A percentile compares a stretch with the other conserved stretches of the same genome.
These are phyloP conservation scores for Gibbula magus DNA, from an alignment of 2,888 invertebrate species.

Conservation along the genomic window DNA sequence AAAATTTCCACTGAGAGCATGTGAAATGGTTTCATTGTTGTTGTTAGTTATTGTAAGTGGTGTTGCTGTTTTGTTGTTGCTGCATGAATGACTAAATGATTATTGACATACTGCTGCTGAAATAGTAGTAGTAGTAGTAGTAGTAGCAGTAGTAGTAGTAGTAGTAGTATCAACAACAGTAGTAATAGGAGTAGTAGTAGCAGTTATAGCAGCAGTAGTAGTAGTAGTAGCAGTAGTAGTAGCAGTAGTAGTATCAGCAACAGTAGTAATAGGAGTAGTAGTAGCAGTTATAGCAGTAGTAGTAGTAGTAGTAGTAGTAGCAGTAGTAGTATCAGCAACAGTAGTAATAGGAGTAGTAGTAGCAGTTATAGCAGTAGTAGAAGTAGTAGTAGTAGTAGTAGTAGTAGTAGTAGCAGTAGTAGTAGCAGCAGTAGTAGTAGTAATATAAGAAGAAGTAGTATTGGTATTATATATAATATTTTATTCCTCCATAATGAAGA, in stretches of 20 bases:
- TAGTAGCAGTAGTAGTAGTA: slow-evolving; percentile 16
- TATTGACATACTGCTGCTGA: neutral
- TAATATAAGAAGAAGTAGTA: too few species aligned
- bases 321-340: slow-evolving; percentile 24
- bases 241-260: neutral
- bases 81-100: too few species aligned
- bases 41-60: too few species aligned
- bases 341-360: slow-evolving; percentile 18
- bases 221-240: neutral
- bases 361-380: slow-evolving; percentile 25
- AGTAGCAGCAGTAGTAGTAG: slow-evolving; percentile 1
- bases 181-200: too few species aligned
- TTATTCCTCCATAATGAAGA: too few species aligned
- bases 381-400: slow-evolving; percentile 27
- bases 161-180: neutral
- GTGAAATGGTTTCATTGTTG: too few species aligned
- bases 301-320: slow-evolving; percentile 26
- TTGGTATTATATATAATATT: too few species aligned
- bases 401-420: slow-evolving; percentile 30
- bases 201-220: neutral
- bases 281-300: slow-evolving; percentile 20
- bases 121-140: neutral
- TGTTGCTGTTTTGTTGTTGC: too few species aligned
- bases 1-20: too few species aligned
- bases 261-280: neutral